Conservation (phyloP, 2,113 vertebrate genomes). For the Morone chrysops region DNA sequence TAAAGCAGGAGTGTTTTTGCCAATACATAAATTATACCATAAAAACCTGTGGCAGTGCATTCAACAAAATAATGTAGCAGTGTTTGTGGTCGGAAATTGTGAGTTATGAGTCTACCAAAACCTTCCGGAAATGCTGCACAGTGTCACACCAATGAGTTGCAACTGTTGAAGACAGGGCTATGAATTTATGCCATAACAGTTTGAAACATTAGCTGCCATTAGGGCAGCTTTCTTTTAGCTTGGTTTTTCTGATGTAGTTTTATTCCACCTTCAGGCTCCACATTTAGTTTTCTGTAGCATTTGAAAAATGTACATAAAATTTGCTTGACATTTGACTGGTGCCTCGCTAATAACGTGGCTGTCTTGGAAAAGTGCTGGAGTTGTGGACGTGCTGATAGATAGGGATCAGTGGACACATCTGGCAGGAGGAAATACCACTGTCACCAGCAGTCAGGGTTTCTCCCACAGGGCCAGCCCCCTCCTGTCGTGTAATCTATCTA, state of each 20-base stretch:
- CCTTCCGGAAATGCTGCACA: background rate
- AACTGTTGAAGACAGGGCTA: background rate
- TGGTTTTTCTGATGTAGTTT: background rate
- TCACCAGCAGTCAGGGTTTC: constrained; percentile 44
- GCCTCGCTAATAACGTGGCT: constrained; percentile 8
- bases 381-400: constrained; percentile 58
- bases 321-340: constrained; percentile 43
- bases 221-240: background rate
- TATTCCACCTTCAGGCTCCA: background rate
- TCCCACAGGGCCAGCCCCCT: constrained; percentile 17
- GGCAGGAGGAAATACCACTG: constrained; percentile 65
- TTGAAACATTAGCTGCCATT: background rate
- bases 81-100: background rate
- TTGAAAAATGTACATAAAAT: constrained; percentile 37
- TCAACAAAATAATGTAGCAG: background rate
- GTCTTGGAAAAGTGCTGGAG: background rate
- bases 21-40: background rate
- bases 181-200: background rate
- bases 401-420: constrained; percentile 79
- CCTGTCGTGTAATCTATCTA: constrained; percentile 56
- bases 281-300: constrained; percentile 37
- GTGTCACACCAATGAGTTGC: background rate
- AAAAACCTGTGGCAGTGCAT: background rate
- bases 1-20: background rate
- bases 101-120: background rate